phyloP scores from a whole-genome alignment of 2,888 invertebrate genomes.

The Apamea epomidion region DNA sequence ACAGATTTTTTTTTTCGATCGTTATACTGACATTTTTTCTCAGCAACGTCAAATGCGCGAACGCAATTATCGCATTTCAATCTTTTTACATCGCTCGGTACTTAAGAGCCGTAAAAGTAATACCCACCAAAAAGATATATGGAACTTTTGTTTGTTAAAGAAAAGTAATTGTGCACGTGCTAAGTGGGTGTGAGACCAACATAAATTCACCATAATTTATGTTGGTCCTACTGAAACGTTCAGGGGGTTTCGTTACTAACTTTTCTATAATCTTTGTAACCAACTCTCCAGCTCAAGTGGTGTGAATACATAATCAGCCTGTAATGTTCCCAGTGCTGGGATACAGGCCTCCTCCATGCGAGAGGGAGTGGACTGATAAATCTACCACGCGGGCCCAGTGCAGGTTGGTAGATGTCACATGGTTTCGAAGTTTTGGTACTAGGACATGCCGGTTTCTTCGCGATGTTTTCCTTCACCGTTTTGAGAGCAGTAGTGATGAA shows the following conservation, averaged over 20 bases:
- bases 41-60: neutral
- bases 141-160: neutral
- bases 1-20: neutral
- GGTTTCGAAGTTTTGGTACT: no score
- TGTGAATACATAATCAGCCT: neutral
- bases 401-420: no score
- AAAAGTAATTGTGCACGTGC: neutral
- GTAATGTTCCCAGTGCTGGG: no score
- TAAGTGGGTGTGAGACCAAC: neutral
- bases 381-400: no score
- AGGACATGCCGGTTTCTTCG: no score
- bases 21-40: conserved; percentile 5
- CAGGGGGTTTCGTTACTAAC: neutral
- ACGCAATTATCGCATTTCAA: conserved; percentile 3
- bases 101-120: conserved; percentile 10
- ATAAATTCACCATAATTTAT: neutral
- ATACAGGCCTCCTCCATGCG: no score
- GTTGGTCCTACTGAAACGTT: neutral
- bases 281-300: neutral
- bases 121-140: neutral
- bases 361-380: no score
- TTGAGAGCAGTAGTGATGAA: no score
- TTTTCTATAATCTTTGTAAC: neutral
- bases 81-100: conserved; percentile 23
- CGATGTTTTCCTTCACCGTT: no score